Base-by-base conservation (phyloP, 2,888 invertebrate genomes). In the Falcaria lacertinaria region DNA sequence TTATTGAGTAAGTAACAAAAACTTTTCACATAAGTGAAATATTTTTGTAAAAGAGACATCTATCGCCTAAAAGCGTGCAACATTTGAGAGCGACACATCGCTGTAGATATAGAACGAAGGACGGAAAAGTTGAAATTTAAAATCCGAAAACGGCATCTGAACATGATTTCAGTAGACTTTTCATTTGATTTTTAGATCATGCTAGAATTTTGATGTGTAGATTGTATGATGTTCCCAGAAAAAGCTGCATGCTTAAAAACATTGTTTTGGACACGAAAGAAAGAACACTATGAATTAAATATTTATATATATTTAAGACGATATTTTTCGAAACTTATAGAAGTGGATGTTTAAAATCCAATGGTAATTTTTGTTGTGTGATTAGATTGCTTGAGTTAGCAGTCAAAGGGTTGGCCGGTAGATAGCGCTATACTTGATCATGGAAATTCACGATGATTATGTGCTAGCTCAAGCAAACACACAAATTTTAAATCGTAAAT, bases 271-370 rank as follows among this genome's bases (percentile, higher is more conserved):
- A 82, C 80, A 81, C 80, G 70, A 75, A 71, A 73, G n/a, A n/a
- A n/a, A n/a, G n/a, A n/a, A n/a, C n/a, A 50, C 55, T 59, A 58
- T 40, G 52, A 33, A 48, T 50, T 49, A 52, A 48, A 64, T 60
- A 60, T 57, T 60, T 44, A 54, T 48, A 59, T 54, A 45, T 60
- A 68, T 68, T 28, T 28, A 28, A 28, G 28, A 65, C 60, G 61
- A 80, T 85, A 86, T 86, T 86, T 84, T 85, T 85, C 80, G 85
- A 86, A 74, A 78, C 71, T 64, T 86, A 77, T 86, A 85, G 82
- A 69, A n/a, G 54, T 68, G 67, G 68, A 61, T 62, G 45, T 61
- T 54, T 55, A 34, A 36, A 22, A 33, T 15, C 17, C n/a, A 32
- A 25, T 32, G 17, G 11, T 11, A 36, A 51, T 37, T 35, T 32